A percentile compares a stretch with the other conserved stretches of the same genome.
Evolutionary conservation across 2,888 invertebrate genomes (phyloP).

Genomic region (Diadegma fenestrale): DNA sequence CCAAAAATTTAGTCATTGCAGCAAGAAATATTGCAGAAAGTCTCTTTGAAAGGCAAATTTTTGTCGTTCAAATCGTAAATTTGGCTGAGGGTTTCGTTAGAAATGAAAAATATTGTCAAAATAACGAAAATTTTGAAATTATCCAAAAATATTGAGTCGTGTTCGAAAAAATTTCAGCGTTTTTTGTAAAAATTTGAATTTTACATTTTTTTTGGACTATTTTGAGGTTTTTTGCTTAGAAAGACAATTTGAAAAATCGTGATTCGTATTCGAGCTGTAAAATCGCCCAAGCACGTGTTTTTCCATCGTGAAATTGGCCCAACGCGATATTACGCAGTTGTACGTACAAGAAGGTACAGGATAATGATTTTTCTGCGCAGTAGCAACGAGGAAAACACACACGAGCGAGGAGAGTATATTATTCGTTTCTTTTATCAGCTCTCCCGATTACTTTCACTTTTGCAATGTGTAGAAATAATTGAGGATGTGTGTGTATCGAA

Average conservation of each 20-base stretch:
- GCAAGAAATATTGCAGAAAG: too few species aligned
- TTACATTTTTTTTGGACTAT: too few species aligned
- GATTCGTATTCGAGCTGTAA: constrained; percentile 8
- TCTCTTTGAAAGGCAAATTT: too few species aligned
- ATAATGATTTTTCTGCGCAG: constrained; percentile 64
- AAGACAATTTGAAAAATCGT: background rate
- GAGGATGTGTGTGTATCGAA: background rate
- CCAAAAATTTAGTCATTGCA: too few species aligned
- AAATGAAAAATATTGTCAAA: too few species aligned
- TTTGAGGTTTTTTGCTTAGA: background rate
- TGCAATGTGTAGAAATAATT: constrained; percentile 18
- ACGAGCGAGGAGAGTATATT: constrained; percentile 43
- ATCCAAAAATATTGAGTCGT: too few species aligned
- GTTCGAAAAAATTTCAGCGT: too few species aligned
- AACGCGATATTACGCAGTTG: constrained; percentile 46
- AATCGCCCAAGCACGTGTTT: constrained; percentile 9
- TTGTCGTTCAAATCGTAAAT: too few species aligned
- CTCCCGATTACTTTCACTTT: constrained; percentile 68
- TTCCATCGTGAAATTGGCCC: constrained; percentile 52
- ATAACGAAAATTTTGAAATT: too few species aligned
- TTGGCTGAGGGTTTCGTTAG: too few species aligned
- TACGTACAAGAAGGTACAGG: constrained; percentile 7
- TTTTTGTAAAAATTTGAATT: too few species aligned
- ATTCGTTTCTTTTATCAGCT: constrained; percentile 65
- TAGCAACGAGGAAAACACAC: constrained; percentile 45